Percentiles rank a stretch among this genome's conserved stretches.
These are phyloP conservation scores for Paralichthys olivaceus DNA, from an alignment of 2,113 vertebrate genomes.

Conservation along the genomic window DNA sequence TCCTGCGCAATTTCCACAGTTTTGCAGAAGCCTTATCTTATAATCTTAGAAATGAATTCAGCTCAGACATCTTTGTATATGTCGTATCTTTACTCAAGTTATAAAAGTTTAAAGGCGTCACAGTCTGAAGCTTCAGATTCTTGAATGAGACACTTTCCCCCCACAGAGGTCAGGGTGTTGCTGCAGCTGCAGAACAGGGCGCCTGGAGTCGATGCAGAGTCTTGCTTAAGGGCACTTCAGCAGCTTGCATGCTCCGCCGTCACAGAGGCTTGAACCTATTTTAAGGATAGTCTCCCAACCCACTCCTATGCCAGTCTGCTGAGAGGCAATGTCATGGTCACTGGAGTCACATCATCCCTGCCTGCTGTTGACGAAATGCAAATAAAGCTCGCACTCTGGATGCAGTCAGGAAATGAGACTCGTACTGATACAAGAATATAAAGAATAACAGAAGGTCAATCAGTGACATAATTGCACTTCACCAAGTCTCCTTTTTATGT, in stretches of 20 bases:
- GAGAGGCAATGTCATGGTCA: constrained; percentile 35
- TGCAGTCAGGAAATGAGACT: constrained; percentile 38
- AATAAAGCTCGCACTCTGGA: constrained; percentile 28
- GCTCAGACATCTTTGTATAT: constrained; percentile 6
- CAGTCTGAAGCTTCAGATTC: background rate
- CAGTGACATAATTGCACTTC: constrained; percentile 3
- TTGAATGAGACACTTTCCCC: constrained; percentile 14
- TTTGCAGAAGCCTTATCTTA: constrained; percentile 29
- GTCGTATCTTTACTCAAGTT: constrained; percentile 27
- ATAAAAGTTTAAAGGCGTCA: constrained; percentile 29
- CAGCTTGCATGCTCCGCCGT: constrained; percentile 24
- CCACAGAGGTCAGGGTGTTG: constrained; percentile 29
- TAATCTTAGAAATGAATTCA: background rate
- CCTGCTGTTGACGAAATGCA: constrained; percentile 45
- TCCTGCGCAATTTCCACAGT: constrained; percentile 40
- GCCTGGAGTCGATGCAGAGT: constrained; percentile 24
- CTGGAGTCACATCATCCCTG: constrained; percentile 8
- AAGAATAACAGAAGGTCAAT: constrained; percentile 14
- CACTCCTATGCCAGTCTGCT: background rate
- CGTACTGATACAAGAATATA: background rate
- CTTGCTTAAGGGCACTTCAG: constrained; percentile 33
- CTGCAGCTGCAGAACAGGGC: constrained; percentile 14
- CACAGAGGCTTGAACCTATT: constrained; percentile 10
- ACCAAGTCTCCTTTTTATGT: background rate
- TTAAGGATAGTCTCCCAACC: constrained; percentile 14